Base-by-base conservation (phyloP, 1,140 invertebrate genomes). In the Bombus consobrinus region DNA sequence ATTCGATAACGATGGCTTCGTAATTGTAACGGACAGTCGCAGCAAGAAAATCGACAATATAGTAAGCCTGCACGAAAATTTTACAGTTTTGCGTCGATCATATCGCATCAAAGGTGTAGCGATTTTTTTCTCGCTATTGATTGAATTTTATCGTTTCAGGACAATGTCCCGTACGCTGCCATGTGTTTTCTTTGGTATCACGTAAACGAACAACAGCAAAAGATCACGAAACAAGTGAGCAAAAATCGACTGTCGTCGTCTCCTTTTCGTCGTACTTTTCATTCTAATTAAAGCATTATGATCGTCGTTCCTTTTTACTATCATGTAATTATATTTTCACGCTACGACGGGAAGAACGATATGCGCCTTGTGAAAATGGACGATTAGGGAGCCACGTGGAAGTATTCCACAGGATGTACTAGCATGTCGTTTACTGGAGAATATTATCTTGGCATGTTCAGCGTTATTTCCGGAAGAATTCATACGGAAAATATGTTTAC, bases 111-210 rank as follows among this genome's bases (percentile, higher is more conserved):
- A 53, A 53, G 18, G 18, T 5, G 3, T 13, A 32, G 9, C 10
- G 32, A 9, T 18, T 10, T 47, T n/a, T 25, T 37, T 47, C 47
- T 18, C 47, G 0, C 5, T 10, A 37, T 8, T 41, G n/a, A 57
- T 28, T 12, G 9, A 10, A 4, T 6, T 22, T 15, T 41, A 6
- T 59, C 0, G 22, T 77, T 86, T 43, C 25, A 90, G 89, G 34
- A 85, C 22, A 75, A 39, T 8, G 37, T 81, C 15, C 75, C 83
- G 0, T 18, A 80, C 9, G 95, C 94, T n/a, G 94, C 96, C 0
- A 95, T 95, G 91, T 95, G 95, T 47, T 96, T 96, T 81, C 87
- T 96, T 0, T 96, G 96, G 96, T 80, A 85, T 3, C 95, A 94
- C 72, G 62, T 86, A 1, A 94, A 95, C 53, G 93, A 95, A 9